Conservation (phyloP, 2,113 vertebrate genomes). For the Pachypanchax playfairii region DNA sequence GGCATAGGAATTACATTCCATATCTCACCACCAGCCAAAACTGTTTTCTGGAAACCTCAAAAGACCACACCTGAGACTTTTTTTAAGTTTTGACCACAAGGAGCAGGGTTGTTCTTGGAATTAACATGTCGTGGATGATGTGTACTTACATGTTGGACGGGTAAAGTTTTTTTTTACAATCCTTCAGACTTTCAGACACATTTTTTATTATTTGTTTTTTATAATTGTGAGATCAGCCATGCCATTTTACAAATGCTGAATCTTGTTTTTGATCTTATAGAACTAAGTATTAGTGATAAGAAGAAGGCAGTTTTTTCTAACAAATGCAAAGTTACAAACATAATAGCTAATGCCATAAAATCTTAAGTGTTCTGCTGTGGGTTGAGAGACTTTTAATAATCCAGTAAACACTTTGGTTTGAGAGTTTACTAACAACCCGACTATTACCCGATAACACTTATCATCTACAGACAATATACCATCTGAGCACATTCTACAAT, state of each 20-base stretch:
- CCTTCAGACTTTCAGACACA: not conserved
- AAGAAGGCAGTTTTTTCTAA: too few relatives aligned
- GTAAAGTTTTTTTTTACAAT: slow-evolving; percentile 11
- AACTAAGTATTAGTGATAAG: too few relatives aligned
- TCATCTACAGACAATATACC: not conserved
- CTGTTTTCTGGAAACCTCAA: not conserved
- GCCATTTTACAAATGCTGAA: not conserved
- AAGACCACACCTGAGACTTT: not conserved
- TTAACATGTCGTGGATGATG: not conserved
- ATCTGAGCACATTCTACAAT: not conserved
- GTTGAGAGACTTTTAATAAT: too few relatives aligned
- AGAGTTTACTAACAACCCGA: too few relatives aligned
- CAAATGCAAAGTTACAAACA: too few relatives aligned
- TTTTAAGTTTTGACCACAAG: not conserved
- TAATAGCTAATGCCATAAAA: too few relatives aligned
- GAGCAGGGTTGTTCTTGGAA: not conserved
- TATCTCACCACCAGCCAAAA: not conserved
- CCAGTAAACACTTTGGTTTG: too few relatives aligned
- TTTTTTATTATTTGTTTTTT: not conserved
- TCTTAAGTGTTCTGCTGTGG: too few relatives aligned
- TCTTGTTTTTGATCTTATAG: slow-evolving; percentile 1
- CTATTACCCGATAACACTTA: too few relatives aligned
- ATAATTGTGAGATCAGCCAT: slow-evolving; percentile 4
- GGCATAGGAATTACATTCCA: not conserved
- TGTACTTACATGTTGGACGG: not conserved